Conservation (phyloP, 2,888 invertebrate species). For the Prosopocoilus inquinatus region DNA sequence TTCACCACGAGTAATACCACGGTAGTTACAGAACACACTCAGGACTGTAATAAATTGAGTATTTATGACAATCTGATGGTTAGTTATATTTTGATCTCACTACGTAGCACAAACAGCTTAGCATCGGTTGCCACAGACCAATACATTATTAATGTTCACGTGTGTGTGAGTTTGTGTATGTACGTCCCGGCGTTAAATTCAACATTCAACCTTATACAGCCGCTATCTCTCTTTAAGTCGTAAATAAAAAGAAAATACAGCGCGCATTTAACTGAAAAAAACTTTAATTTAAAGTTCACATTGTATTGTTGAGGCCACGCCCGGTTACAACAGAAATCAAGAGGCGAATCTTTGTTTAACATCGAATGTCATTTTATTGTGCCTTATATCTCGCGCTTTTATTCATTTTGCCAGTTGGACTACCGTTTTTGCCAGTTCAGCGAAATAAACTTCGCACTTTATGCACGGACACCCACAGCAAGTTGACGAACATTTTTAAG, state of each 20-base stretch:
- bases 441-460: constrained; percentile 16
- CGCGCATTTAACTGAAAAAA: constrained; percentile 1
- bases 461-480: constrained; percentile 19
- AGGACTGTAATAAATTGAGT: constrained; percentile 23
- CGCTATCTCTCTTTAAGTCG: too few species aligned
- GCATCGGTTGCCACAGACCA: constrained; percentile 19
- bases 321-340: constrained; percentile 3
- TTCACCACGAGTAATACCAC: constrained; percentile 16
- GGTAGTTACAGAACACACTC: constrained; percentile 22
- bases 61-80: constrained; percentile 26
- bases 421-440: constrained; percentile 7
- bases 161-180: too few species aligned
- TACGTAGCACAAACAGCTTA: constrained; percentile 18
- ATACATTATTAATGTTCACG: constrained; percentile 18
- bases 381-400: constrained; percentile 9
- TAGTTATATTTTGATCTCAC: constrained; percentile 24
- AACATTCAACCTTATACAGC: too few species aligned
- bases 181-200: too few species aligned
- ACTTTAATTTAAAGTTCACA: constrained; percentile 20
- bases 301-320: constrained; percentile 25
- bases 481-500: constrained; percentile 16
- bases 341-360: background rate
- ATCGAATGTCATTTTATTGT: constrained; percentile 6
- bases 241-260: too few species aligned
- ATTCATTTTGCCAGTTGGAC: constrained; percentile 2